Conservation (phyloP, 92 coral and sea anemone genomes). For the Zoanthus sansibaricus region DNA sequence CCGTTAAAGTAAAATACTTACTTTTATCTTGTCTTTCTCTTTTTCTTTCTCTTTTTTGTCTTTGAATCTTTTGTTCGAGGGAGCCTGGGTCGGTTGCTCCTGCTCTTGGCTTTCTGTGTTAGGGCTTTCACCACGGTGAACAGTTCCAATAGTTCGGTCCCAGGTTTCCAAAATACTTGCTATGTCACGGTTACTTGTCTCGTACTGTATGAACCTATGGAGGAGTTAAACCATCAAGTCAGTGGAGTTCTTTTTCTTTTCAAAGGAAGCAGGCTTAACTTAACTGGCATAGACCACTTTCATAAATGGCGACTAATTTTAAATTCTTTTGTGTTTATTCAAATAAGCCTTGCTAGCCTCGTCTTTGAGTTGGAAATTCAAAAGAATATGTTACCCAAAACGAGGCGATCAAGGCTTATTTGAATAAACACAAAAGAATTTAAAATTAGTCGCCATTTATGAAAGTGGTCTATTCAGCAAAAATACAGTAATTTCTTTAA, state of each 20-base stretch:
- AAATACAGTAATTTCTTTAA: neutral
- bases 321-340: too few species aligned
- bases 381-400: too few species aligned
- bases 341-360: too few species aligned
- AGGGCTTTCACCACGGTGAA: slow-evolving; percentile 88
- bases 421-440: too few species aligned
- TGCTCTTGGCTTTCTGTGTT: slow-evolving; percentile 89
- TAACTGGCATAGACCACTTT: too few species aligned
- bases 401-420: too few species aligned
- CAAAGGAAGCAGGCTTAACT: neutral
- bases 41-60: slow-evolving; percentile 67
- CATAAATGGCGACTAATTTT: too few species aligned
- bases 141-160: slow-evolving; percentile 92
- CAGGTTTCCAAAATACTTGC: slow-evolving; percentile 89
- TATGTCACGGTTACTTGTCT: slow-evolving; percentile 91
- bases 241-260: neutral
- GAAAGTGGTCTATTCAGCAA: too few species aligned
- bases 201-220: slow-evolving; percentile 81
- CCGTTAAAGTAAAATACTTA: neutral
- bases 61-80: slow-evolving; percentile 76
- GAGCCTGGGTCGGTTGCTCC: slow-evolving; percentile 78
- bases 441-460: too few species aligned
- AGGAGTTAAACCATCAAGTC: neutral
- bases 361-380: too few species aligned
- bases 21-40: slow-evolving; percentile 70